Percentiles rank a stretch among this genome's conserved stretches.
These are phyloP conservation scores for Boulengeromyrus knoepffleri DNA, from an alignment of 2,113 vertebrate genomes.

Conservation along the genomic window DNA sequence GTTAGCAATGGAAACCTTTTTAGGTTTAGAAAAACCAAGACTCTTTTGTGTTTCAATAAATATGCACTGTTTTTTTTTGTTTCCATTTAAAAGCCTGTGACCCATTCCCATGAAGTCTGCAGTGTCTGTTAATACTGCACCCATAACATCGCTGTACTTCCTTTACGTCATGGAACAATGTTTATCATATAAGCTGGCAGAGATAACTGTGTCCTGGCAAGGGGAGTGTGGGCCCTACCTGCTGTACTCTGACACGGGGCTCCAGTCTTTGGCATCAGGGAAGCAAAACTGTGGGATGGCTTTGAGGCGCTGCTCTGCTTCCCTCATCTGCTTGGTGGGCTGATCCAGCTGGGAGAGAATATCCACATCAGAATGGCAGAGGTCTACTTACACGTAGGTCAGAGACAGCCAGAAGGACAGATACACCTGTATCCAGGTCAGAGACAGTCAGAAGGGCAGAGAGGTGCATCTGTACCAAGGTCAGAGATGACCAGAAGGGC, in stretches of 20 bases:
- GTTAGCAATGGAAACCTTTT: not conserved
- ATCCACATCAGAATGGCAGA: not conserved
- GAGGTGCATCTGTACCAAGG: not conserved
- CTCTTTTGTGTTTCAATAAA: not conserved
- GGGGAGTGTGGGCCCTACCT: conserved; percentile 59
- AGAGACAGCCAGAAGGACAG: not conserved
- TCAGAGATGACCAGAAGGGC: not conserved
- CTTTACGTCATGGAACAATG: not conserved
- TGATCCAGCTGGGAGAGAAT: conserved; percentile 75
- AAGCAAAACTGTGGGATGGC: conserved; percentile 98
- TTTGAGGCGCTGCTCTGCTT: conserved; percentile 93
- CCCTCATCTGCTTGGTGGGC: conserved; percentile 92
- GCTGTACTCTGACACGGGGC: conserved; percentile 84
- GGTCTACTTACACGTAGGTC: not conserved
- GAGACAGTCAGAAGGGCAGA: not conserved
- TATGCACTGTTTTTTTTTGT: not conserved
- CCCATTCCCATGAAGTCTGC: not conserved
- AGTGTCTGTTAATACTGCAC: not conserved
- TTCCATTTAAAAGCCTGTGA: not conserved
- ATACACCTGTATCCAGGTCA: not conserved
- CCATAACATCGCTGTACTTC: not conserved
- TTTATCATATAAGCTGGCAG: not conserved
- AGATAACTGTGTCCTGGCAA: not conserved
- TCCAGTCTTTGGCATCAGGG: conserved; percentile 96
- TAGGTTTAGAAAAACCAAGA: not conserved